Percentiles rank a stretch among this genome's conserved stretches.
Conservation (phyloP, 2,888 invertebrate genomes). For the Andrena fulva region DNA sequence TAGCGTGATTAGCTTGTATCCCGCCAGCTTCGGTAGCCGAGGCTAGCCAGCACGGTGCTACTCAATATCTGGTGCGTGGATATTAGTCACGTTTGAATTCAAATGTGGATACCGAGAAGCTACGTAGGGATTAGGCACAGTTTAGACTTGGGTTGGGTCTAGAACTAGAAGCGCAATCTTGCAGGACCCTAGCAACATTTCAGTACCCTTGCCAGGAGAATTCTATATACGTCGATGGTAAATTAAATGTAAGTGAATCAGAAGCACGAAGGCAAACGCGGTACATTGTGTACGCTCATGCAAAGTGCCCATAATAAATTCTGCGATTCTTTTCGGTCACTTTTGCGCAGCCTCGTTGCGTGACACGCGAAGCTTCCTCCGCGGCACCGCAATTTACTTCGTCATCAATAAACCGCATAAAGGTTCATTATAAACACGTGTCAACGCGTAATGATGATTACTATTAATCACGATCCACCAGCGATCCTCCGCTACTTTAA, state of each 20-base stretch:
- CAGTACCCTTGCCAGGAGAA: too few relatives aligned
- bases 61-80: too few relatives aligned
- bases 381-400: slow-evolving; percentile 39
- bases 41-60: too few relatives aligned
- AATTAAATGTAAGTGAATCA: slow-evolving; percentile 20
- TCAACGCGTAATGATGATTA: slow-evolving; percentile 32
- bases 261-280: slow-evolving; percentile 15
- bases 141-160: background rate
- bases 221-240: background rate
- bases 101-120: too few relatives aligned
- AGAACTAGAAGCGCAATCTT: too few relatives aligned
- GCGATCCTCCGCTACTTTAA: slow-evolving; percentile 21
- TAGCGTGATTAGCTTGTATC: slow-evolving; percentile 9
- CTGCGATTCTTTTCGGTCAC: slow-evolving; percentile 8
- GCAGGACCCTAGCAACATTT: too few relatives aligned
- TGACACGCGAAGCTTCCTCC: slow-evolving; percentile 27
- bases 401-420: slow-evolving; percentile 51
- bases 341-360: slow-evolving; percentile 29
- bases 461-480: slow-evolving; percentile 45
- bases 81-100: too few relatives aligned
- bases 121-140: background rate
- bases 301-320: slow-evolving; percentile 15
- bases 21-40: background rate
- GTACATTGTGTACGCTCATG: slow-evolving; percentile 14
- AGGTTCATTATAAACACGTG: slow-evolving; percentile 42